Base-by-base conservation (phyloP, 2,113 vertebrate genomes). In the Rhabdornis inornatus region DNA sequence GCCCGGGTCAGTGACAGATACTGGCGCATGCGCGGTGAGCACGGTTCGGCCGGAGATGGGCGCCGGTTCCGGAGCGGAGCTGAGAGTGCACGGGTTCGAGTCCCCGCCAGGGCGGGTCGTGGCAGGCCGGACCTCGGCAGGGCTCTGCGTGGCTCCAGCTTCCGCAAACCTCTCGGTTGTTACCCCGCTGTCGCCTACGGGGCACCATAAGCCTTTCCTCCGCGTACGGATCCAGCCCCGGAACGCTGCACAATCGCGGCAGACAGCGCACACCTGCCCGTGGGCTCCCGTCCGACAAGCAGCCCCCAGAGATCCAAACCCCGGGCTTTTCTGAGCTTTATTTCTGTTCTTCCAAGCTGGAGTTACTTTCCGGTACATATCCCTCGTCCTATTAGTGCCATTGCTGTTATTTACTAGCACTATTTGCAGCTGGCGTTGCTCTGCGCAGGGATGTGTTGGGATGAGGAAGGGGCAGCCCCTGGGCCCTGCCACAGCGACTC, bases 71-170 rank as follows among this genome's bases (percentile, higher is more conserved):
- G 9, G 8, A 15, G 27, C 0, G 10, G 4, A 6, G 39, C 1
- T 6, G 2, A 0, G 3, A 2, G 4, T 8, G 0, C 2, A 0
- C 0, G 4, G 39, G 71, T 83, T 76, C 76, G 71, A 76, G 18
- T 49, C 35, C 44, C 8, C 5, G 7, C 89, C 47, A 13, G 90
- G 37, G 10, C 33, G 53, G 20, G 4, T 92, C 56, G 12, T 84
- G 94, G 33, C 96, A n/a, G 30, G 20, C 47, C 28, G 37, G 21
- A 4, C 9, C 2, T 7, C 8, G 25, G 12, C 24, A 37, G 12
- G 9, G 42, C 6, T 23, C 25, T 13, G 27, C n/a, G 0, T 2
- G 39, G 13, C 9, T 44, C 11, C 53, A 31, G 49, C 13, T 30
- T 37, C 8, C 23, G 20, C 15, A 10, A 11, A 4, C 7, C 8